A percentile compares a stretch with the other conserved stretches of the same genome.
These are phyloP conservation scores for Drosophila antonietae DNA, from an alignment of 2,888 invertebrate genomes.

Conservation along the genomic window DNA sequence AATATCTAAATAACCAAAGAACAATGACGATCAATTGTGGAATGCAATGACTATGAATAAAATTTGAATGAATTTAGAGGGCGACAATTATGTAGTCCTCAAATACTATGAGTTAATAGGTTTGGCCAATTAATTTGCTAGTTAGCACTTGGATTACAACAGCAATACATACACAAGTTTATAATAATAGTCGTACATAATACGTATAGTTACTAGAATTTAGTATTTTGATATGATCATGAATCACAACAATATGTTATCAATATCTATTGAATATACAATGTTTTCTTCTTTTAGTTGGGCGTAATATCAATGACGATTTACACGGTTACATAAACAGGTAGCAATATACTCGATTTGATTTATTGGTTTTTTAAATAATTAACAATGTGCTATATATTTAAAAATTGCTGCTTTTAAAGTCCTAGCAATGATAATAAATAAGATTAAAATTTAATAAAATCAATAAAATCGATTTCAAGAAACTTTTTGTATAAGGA, in stretches of 20 bases:
- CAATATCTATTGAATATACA: slow-evolving; percentile 63
- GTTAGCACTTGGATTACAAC: slow-evolving; percentile 58
- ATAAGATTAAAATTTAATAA: slow-evolving; percentile 45
- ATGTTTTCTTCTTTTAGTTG: slow-evolving; percentile 41
- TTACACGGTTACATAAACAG: slow-evolving; percentile 58
- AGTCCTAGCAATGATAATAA: slow-evolving; percentile 39
- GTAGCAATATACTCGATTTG: slow-evolving; percentile 45
- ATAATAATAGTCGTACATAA: slow-evolving; percentile 37
- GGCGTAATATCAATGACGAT: slow-evolving; percentile 62
- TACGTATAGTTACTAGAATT: slow-evolving; percentile 55
- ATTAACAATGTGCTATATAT: slow-evolving; percentile 56
- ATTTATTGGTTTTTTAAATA: slow-evolving; percentile 45
- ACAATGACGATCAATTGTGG: slow-evolving; percentile 57
- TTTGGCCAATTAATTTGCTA: slow-evolving; percentile 63
- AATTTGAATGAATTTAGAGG: slow-evolving; percentile 28
- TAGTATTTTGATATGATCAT: slow-evolving; percentile 73
- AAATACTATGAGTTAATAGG: slow-evolving; percentile 33
- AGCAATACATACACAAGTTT: slow-evolving; percentile 53
- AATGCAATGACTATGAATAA: slow-evolving; percentile 58
- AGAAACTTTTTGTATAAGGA: slow-evolving; percentile 30
- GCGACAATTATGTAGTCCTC: slow-evolving; percentile 10
- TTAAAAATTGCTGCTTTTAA: slow-evolving; percentile 58
- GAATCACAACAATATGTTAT: slow-evolving; percentile 74
- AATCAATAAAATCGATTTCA: slow-evolving; percentile 40
- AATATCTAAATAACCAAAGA: slow-evolving; percentile 28